Percentiles rank a stretch among this genome's conserved stretches.
Conservation (phyloP, 2,888 invertebrate genomes). For the Pheosia tremula region DNA sequence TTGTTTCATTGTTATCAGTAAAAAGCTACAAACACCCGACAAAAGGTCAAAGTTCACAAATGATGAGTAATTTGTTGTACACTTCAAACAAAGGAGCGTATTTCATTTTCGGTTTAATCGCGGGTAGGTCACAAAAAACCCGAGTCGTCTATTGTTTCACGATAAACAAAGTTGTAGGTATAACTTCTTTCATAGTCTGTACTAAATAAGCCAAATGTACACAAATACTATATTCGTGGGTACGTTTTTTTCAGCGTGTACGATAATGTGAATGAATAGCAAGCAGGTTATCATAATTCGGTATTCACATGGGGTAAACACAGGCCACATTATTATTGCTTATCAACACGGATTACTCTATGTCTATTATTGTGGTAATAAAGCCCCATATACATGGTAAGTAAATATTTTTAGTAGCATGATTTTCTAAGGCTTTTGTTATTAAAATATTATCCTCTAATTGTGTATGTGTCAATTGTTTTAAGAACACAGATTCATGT, state of each 20-base stretch:
- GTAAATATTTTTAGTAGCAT: background rate
- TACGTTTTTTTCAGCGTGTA: slow-evolving; percentile 11
- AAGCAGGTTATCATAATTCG: slow-evolving; percentile 51
- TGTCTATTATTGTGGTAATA: background rate
- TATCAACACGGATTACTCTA: slow-evolving; percentile 22
- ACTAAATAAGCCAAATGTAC: slow-evolving; percentile 22
- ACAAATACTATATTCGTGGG: slow-evolving; percentile 35
- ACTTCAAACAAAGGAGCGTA: slow-evolving; percentile 7
- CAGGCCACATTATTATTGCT: slow-evolving; percentile 41
- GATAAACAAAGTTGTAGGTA: slow-evolving; percentile 14
- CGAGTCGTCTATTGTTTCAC: slow-evolving; percentile 12
- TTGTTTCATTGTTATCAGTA: background rate
- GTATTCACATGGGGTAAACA: slow-evolving; percentile 52
- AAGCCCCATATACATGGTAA: background rate
- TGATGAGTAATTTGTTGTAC: slow-evolving; percentile 3
- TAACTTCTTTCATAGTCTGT: slow-evolving; percentile 13
- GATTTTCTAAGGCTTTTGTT: background rate
- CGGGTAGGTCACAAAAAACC: slow-evolving; percentile 4
- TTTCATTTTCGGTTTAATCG: slow-evolving; percentile 5
- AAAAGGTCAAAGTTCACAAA: background rate
- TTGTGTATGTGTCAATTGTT: too few species aligned
- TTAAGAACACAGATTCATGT: too few species aligned
- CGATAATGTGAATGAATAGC: slow-evolving; percentile 39
- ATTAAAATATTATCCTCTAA: background rate
- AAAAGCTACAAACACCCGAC: background rate